Conservation (phyloP, 2,113 vertebrate genomes). For the Eretmochelys imbricata region DNA sequence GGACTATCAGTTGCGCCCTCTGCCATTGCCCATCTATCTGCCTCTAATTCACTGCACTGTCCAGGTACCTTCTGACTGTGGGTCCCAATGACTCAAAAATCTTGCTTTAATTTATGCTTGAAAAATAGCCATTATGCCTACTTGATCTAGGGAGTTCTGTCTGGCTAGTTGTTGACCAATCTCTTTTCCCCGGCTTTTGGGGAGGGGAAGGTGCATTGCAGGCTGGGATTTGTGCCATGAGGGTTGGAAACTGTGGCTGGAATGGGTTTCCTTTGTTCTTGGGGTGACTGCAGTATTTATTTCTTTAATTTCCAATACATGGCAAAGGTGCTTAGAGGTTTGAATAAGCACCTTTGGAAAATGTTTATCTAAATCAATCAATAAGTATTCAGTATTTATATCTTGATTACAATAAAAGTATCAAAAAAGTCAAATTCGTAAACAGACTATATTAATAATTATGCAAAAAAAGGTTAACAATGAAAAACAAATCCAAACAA, state of each 20-base stretch:
- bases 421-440: conserved; percentile 29
- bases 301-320: conserved; percentile 29
- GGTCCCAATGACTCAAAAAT: background rate
- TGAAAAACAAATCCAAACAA: conserved; percentile 54
- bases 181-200: background rate
- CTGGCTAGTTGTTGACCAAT: background rate
- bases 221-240: background rate
- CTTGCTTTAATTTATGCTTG: conserved; percentile 4
- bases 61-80: background rate
- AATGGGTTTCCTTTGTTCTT: conserved; percentile 12
- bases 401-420: conserved; percentile 56
- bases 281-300: conserved; percentile 31
- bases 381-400: background rate
- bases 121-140: background rate
- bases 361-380: background rate
- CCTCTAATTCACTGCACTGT: background rate
- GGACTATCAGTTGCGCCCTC: background rate
- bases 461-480: conserved; percentile 55
- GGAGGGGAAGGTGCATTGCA: background rate
- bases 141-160: background rate
- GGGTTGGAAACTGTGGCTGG: background rate
- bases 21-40: background rate
- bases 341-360: conserved; percentile 25
- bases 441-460: conserved; percentile 68
- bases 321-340: background rate